Conservation (phyloP, 2,113 vertebrate genomes). For the Madoqua kirkii region DNA sequence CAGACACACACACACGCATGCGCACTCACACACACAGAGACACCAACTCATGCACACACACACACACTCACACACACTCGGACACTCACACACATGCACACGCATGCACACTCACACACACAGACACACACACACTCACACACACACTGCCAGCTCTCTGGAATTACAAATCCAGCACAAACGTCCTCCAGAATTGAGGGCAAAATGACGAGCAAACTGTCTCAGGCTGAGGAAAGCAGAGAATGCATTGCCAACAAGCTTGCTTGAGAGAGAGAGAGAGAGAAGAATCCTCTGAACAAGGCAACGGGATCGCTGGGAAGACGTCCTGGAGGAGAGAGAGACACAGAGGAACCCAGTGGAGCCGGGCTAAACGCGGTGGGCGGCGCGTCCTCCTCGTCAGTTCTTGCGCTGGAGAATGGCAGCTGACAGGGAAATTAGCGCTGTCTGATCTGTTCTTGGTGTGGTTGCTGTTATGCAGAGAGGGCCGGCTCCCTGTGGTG, state of each 20-base stretch:
- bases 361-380: too few relatives aligned
- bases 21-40: too few relatives aligned
- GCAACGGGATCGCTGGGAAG: background rate
- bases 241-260: background rate
- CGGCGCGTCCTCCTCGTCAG: background rate
- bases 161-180: background rate
- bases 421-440: background rate
- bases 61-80: too few relatives aligned
- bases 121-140: background rate
- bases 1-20: too few relatives aligned
- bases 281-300: background rate
- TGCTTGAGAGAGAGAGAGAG: background rate
- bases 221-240: background rate
- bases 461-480: background rate
- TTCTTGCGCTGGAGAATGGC: background rate
- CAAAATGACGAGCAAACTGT: background rate
- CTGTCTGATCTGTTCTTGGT: background rate
- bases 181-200: background rate
- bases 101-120: too few relatives aligned
- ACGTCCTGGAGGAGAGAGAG: background rate
- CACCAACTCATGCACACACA: fast-evolving
- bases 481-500: background rate
- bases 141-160: background rate
- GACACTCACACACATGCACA: too few relatives aligned
- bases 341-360: background rate